Evolutionary conservation across 2,113 vertebrate genomes (phyloP), one percentile per base, ranked within the genome.

Genomic region (Apodemus sylvaticus): DNA sequence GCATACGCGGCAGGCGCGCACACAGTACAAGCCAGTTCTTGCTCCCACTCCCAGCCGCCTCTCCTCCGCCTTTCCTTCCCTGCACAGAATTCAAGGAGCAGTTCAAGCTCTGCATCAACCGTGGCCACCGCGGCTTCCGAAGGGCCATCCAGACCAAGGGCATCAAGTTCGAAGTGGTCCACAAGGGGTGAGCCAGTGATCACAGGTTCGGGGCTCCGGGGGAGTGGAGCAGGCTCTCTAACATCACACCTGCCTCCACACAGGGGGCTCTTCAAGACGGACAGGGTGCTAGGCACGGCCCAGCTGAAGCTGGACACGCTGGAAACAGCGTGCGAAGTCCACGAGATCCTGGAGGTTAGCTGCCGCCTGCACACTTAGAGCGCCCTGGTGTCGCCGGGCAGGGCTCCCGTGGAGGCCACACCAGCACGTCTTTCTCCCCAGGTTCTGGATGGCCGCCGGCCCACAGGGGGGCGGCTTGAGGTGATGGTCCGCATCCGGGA

Each of bases 161-260:
- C 96, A 98, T 99, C 98, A 99, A 99, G 98, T 99, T 99, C n/a
- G 99, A 99, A 97, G 97, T 99, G 92, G 71, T 99, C 64, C 99
- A 99, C 97, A 99, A 99, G 93, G 99, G 99, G 99, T 99, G 97
- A 98, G 98, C 51, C 48, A 39, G n/a, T 16, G 71, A 51, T 26
- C 53, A 34, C 10, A 22, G 42, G 29, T n/a, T 4, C 1, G 8
- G n/a, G 81, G 26, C 45, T 79, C 20, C 14, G 3, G 16, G 77
- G 17, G 7, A 8, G 22, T 55, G 51, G 12, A 20, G 48, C 60
- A 4, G 2, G 7, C n/a, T 29, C 20, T 12, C 60, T 31, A 13
- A 51, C 48, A 0, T 58, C 55, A 16, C 17, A 26, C 24, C 70
- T 42, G 4, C 39, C 5, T 13, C 22, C 45, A 55, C 51, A 24